phyloP scores from a whole-genome alignment of 2,797 vertebrate genomes.

The Microhierax caerulescens region DNA sequence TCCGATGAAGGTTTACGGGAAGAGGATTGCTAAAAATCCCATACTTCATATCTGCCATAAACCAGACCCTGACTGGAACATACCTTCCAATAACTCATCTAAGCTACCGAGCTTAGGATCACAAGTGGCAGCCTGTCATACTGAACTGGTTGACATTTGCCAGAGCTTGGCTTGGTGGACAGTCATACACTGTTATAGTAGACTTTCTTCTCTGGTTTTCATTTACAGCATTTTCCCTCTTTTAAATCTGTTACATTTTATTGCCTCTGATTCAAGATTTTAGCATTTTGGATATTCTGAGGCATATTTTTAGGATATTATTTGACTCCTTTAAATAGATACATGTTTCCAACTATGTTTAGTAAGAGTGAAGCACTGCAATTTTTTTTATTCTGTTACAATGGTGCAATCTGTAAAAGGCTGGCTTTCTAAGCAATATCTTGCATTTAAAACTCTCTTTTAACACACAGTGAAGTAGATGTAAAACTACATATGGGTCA shows the following conservation, averaged over 20 bases:
- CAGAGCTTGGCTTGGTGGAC: not conserved
- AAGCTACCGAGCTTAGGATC: not conserved
- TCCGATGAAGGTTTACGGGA: not conserved
- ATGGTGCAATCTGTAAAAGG: not conserved
- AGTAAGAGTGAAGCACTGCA: not conserved
- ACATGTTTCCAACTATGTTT: not conserved
- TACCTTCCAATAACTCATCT: not conserved
- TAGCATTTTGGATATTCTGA: not conserved
- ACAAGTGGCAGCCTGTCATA: not conserved
- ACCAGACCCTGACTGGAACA: not conserved
- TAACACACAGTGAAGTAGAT: not conserved
- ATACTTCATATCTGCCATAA: not conserved
- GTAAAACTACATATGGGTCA: not conserved
- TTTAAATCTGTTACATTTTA: not conserved
- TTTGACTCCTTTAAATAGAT: not conserved
- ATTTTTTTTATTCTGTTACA: not conserved
- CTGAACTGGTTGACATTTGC: not conserved
- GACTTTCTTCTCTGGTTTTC: constrained; percentile 1
- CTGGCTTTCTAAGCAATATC: not conserved
- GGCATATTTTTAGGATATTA: not conserved
- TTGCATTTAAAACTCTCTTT: not conserved
- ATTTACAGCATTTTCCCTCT: not conserved
- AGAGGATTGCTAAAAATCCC: not conserved
- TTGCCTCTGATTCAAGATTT: not conserved
- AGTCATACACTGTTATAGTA: not conserved